phyloP scores from a whole-genome alignment of 2,113 vertebrate species.

The Rhinoderma darwinii region DNA sequence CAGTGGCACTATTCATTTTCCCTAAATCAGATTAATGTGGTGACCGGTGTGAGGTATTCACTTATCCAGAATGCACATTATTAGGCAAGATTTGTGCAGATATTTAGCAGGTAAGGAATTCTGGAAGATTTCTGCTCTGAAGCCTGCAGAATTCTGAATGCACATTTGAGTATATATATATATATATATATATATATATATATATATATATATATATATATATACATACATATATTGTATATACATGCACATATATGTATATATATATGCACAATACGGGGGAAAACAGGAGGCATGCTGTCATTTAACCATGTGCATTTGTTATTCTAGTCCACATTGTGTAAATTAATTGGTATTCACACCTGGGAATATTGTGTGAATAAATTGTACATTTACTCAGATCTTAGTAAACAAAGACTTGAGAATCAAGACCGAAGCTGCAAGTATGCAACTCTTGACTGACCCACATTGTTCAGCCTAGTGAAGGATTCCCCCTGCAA shows the following conservation, averaged over 20 bases:
- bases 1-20: no score
- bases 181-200: no score
- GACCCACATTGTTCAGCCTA: conserved; percentile 24
- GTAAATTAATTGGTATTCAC: conserved; percentile 11
- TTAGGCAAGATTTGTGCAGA: no score
- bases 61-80: no score
- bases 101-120: no score
- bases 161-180: no score
- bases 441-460: not conserved
- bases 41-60: no score
- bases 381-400: conserved; percentile 26
- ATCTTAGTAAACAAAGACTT: conserved; percentile 15
- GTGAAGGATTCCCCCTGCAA: not conserved
- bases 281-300: not conserved
- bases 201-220: not conserved
- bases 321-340: not conserved
- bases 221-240: not conserved
- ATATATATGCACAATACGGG: not conserved
- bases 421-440: not conserved
- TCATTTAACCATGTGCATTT: not conserved
- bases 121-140: no score
- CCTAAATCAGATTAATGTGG: no score
- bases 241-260: not conserved
- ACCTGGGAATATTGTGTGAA: conserved; percentile 22
- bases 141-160: no score